A percentile compares a stretch with the other conserved stretches of the same genome.
These are phyloP conservation scores for Mus caroli DNA, from an alignment of 2,797 vertebrate species.

Conservation along the genomic window DNA sequence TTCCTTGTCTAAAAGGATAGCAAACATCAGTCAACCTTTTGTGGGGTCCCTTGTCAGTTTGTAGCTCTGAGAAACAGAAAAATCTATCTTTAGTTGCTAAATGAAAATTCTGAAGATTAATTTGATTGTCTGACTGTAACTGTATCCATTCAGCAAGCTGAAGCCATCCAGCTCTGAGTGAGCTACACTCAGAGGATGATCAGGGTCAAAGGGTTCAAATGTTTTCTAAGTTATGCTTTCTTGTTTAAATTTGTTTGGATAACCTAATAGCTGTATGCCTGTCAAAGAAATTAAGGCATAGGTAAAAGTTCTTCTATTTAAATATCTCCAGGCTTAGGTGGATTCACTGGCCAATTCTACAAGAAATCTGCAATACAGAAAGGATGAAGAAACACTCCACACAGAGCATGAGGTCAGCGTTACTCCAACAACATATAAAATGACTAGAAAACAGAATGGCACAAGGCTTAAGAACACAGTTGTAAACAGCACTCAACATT, in stretches of 20 bases:
- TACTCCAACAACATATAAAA: not conserved
- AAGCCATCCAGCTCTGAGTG: not conserved
- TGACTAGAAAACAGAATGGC: not conserved
- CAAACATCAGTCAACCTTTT: constrained; percentile 11
- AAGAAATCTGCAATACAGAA: constrained; percentile 9
- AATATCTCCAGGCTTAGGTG: not conserved
- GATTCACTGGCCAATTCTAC: not conserved
- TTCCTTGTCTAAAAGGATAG: not conserved
- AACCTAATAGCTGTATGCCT: not conserved
- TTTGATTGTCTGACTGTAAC: not conserved
- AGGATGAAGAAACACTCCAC: not conserved
- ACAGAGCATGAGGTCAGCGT: not conserved
- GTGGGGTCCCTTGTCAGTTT: not conserved
- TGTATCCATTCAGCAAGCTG: not conserved
- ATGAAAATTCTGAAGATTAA: not conserved
- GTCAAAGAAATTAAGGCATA: constrained; percentile 8
- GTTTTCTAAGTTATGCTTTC: not conserved
- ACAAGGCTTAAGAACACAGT: not conserved
- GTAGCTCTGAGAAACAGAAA: not conserved
- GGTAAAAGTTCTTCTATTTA: constrained; percentile 39
- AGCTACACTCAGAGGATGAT: constrained; percentile 17
- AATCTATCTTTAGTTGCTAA: constrained; percentile 36
- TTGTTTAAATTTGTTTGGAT: not conserved
- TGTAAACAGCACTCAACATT: not conserved
- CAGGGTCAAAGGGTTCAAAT: not conserved